A percentile compares a stretch with the other conserved stretches of the same genome.
Evolutionary conservation across 1,140 invertebrate species (phyloP).

Genomic region (Bombus affinis): DNA sequence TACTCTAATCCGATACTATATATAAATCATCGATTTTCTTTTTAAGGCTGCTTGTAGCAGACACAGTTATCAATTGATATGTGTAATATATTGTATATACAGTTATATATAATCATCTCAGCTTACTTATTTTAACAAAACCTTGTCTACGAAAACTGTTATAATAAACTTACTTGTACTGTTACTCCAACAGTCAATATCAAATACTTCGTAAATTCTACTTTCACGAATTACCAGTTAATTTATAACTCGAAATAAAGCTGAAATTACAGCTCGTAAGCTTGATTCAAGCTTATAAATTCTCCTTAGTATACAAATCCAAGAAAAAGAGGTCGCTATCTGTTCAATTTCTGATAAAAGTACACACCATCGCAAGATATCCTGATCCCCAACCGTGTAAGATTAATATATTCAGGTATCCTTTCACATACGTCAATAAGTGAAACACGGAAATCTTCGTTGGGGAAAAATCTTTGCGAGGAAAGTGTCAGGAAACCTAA

Average conservation of each 20-base stretch:
- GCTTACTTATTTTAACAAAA: background rate
- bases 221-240: slow-evolving; percentile 3
- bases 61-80: too few relatives aligned
- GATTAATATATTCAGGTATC: background rate
- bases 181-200: too few relatives aligned
- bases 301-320: background rate
- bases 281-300: background rate
- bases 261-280: background rate
- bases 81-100: background rate
- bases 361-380: background rate
- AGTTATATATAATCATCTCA: background rate
- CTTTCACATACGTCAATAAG: background rate
- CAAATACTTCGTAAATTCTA: background rate
- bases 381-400: background rate
- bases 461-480: background rate
- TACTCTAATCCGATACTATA: too few relatives aligned
- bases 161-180: too few relatives aligned
- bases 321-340: background rate
- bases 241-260: background rate
- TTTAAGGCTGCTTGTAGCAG: too few relatives aligned
- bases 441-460: background rate
- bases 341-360: background rate
- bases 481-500: background rate
- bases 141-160: background rate
- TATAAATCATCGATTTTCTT: too few relatives aligned